Conservation (phyloP, 2,797 vertebrate species). For the Astyanax mexicanus region DNA sequence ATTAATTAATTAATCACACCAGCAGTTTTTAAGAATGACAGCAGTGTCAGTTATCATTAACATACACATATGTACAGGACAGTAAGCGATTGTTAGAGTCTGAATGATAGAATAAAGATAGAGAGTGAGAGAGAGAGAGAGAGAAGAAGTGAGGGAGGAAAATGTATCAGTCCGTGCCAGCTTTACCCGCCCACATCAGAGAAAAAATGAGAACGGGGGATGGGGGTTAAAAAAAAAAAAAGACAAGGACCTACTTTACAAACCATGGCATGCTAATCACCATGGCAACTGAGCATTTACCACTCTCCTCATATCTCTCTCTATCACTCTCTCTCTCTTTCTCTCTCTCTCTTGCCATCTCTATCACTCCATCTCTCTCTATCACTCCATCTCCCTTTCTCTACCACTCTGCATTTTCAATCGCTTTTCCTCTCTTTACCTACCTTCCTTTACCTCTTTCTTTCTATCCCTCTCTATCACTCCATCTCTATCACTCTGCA, state of each 20-base stretch:
- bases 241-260: slow-evolving; percentile 34
- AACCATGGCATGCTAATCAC: slow-evolving; percentile 21
- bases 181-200: slow-evolving; percentile 44
- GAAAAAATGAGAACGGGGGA: slow-evolving; percentile 7
- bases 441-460: no score
- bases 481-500: no score
- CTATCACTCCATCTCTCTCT: not conserved
- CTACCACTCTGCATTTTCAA: no score
- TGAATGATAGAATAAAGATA: not conserved
- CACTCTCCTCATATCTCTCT: slow-evolving; percentile 34
- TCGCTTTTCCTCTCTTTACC: no score
- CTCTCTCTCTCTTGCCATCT: not conserved
- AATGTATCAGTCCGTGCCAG: slow-evolving; percentile 24
- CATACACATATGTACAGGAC: no score
- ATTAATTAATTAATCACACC: no score
- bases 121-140: slow-evolving; percentile 7
- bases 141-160: not conserved
- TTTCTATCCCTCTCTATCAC: no score
- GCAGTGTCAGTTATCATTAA: no score
- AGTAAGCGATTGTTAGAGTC: slow-evolving; percentile 2
- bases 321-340: not conserved
- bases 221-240: slow-evolving; percentile 7
- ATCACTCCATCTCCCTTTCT: no score
- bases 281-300: slow-evolving; percentile 46
- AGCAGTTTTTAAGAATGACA: no score